phyloP scores from a whole-genome alignment of 1,140 invertebrate species.

The Pectinophora gossypiella region DNA sequence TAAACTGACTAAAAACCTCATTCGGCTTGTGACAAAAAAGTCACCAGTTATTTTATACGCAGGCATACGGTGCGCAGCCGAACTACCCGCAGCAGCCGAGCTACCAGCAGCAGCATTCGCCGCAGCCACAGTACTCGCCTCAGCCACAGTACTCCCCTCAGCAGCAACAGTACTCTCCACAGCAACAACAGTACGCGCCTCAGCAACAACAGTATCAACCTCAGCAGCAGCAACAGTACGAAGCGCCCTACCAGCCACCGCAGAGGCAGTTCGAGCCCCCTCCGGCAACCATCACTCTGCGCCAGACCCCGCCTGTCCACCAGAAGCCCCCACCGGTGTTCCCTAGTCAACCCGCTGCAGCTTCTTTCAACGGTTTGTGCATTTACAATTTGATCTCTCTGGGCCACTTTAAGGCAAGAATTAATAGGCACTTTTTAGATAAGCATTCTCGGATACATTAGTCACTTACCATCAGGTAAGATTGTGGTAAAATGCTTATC shows the following conservation, averaged over 20 bases:
- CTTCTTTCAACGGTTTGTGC: slow-evolving; percentile 77
- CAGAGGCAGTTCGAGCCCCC: slow-evolving; percentile 76
- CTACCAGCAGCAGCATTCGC: slow-evolving; percentile 30
- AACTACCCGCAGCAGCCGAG: slow-evolving; percentile 34
- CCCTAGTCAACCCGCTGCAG: slow-evolving; percentile 81
- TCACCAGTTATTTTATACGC: neutral
- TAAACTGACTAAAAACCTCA: too few relatives aligned
- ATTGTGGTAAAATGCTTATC: too few relatives aligned
- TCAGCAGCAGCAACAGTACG: slow-evolving; percentile 5
- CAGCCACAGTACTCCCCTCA: slow-evolving; percentile 17
- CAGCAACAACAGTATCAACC: slow-evolving; percentile 15
- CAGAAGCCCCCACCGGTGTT: slow-evolving; percentile 81
- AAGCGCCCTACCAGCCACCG: slow-evolving; percentile 39
- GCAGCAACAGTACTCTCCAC: slow-evolving; percentile 8
- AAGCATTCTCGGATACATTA: too few relatives aligned
- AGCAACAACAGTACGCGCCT: slow-evolving; percentile 38
- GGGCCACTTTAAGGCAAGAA: too few relatives aligned
- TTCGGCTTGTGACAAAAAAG: neutral
- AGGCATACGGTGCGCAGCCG: slow-evolving; percentile 38
- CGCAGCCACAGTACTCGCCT: slow-evolving; percentile 45
- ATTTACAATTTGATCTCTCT: too few relatives aligned
- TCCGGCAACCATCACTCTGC: slow-evolving; percentile 81
- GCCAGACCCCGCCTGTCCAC: slow-evolving; percentile 82
- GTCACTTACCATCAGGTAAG: too few relatives aligned
- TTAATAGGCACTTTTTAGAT: too few relatives aligned